phyloP scores from a whole-genome alignment of 1,140 invertebrate species.

The Ridgeia piscesae region DNA sequence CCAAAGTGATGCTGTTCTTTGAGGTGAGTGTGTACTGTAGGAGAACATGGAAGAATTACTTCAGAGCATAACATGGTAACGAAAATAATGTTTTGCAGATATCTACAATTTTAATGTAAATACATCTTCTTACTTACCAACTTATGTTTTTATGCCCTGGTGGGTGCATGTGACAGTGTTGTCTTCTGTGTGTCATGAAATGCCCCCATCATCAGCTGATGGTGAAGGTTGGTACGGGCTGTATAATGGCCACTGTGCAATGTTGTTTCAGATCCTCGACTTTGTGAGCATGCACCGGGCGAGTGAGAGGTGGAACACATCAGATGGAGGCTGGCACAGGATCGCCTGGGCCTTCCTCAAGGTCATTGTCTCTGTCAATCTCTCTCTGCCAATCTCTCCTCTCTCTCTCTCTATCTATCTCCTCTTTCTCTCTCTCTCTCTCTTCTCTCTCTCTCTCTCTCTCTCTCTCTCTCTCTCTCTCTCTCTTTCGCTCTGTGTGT shows the following conservation, averaged over 20 bases:
- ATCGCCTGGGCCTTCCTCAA: constrained; percentile 72
- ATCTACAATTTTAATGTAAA: no score
- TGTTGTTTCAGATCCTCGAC: constrained; percentile 48
- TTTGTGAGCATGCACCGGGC: constrained; percentile 55
- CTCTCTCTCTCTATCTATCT: no score
- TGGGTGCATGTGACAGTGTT: background rate
- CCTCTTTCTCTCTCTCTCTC: no score
- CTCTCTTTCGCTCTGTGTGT: no score
- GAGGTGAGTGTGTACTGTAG: constrained; percentile 61
- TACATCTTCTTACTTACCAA: no score
- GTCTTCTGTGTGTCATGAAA: background rate
- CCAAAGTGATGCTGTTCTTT: constrained; percentile 65
- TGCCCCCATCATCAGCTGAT: no score
- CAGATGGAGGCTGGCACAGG: constrained; percentile 64
- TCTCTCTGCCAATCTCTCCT: no score
- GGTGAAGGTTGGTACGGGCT: no score
- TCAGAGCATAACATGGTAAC: background rate
- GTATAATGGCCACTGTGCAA: background rate
- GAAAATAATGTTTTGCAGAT: background rate
- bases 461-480: no score
- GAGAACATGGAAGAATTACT: background rate
- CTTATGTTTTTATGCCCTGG: no score
- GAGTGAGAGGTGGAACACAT: constrained; percentile 33
- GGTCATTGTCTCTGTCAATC: constrained; percentile 43
- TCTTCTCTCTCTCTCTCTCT: no score